Conservation (phyloP, 2,888 invertebrate species). For the Odontocerum albicorne region DNA sequence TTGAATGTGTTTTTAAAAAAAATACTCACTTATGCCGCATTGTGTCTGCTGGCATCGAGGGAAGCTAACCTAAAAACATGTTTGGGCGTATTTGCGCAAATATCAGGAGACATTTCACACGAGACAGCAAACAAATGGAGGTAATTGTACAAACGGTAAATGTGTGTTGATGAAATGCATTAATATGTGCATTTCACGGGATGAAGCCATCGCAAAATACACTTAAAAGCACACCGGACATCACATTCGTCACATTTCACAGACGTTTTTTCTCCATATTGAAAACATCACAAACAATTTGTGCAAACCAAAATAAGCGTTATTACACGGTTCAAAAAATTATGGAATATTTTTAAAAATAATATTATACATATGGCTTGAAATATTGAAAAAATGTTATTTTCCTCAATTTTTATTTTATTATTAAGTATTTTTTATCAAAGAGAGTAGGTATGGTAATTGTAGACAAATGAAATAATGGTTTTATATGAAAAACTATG, state of each 20-base stretch:
- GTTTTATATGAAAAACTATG: too few relatives aligned
- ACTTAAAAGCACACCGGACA: slow-evolving; percentile 28
- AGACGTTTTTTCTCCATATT: slow-evolving; percentile 21
- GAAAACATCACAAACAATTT: too few relatives aligned
- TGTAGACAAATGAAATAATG: too few relatives aligned
- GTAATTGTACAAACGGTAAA: slow-evolving; percentile 14
- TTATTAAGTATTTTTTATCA: too few relatives aligned
- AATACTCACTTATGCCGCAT: slow-evolving; percentile 29
- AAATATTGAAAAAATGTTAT: too few relatives aligned
- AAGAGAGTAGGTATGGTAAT: too few relatives aligned
- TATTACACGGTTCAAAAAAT: too few relatives aligned
- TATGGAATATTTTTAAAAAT: too few relatives aligned
- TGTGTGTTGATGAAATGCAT: slow-evolving; percentile 19
- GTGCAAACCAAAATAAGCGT: too few relatives aligned
- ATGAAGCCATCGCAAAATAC: slow-evolving; percentile 27
- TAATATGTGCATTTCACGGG: slow-evolving; percentile 22
- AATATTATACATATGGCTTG: too few relatives aligned
- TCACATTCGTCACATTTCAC: slow-evolving; percentile 27
- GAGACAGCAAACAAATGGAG: slow-evolving; percentile 10
- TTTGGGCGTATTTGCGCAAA: slow-evolving; percentile 11
- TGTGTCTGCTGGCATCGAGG: slow-evolving; percentile 22
- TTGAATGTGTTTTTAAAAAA: too few relatives aligned
- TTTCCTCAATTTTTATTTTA: too few relatives aligned
- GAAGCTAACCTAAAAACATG: slow-evolving; percentile 31
- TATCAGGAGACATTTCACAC: slow-evolving; percentile 21